Evolutionary conservation across 2,888 invertebrate species (phyloP), one percentile per base, ranked within the genome.

Genomic region (Metellina segmentata): DNA sequence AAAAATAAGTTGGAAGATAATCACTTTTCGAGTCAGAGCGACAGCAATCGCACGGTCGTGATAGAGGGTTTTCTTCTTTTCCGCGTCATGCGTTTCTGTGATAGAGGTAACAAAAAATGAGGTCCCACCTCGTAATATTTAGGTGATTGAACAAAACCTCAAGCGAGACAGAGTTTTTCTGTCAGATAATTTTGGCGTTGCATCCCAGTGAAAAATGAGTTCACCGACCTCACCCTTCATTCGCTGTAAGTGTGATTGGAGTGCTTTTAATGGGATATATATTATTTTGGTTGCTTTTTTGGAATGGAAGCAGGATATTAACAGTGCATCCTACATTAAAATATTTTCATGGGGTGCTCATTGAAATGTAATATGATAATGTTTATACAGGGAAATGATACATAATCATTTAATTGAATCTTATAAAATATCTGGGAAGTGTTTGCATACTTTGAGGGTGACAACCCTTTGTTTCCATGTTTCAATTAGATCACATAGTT

Each of bases 131-230:
- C 61, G 53, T 52, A 52, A 75, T 72, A 75, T 75, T 48, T 61
- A 6, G 48, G 20, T 85, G 85, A 85, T 85, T 85, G 61, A 53
- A 75, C 72, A 85, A 85, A 52, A 74, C 70, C n/a, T 71, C 51
- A 19, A 20, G 19, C 34, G 61, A 19, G 52, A 83, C 74, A 49
- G n/a, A 34, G 19, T 9, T 49, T 48, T 48, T 61, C 48, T 48
- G 75, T 75, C 85, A 48, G 34, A n/a, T 20, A 75, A 34, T 61
- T 52, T 71, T 20, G 13, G 13, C 19, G 71, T 48, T 85, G 75
- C 11, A 16, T 75, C 16, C 16, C 8, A 49, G 51, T 20, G 61
- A 85, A 52, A 85, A 75, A 74, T 19, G n/a, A 49, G 85, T 16
- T 48, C 75, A 48, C 9, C 34, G 48, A 85, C 85, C 75, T 71